These are phyloP conservation scores for Tenualosa ilisha DNA, from an alignment of 2,797 vertebrate species.

Conservation along the genomic window DNA sequence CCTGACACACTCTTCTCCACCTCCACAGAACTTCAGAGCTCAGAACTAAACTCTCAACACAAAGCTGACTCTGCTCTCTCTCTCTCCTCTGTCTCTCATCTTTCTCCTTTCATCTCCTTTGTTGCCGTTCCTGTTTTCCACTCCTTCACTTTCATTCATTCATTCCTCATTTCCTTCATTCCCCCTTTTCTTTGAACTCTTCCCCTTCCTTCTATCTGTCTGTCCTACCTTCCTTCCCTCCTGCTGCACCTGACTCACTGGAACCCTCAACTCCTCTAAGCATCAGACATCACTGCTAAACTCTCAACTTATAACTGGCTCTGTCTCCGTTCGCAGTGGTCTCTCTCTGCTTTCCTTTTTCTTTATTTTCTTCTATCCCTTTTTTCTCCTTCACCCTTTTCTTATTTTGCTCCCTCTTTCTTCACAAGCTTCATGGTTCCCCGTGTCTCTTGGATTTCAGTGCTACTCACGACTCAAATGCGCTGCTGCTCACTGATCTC, in stretches of 20 bases:
- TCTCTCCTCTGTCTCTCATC: background rate
- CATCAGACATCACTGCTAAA: background rate
- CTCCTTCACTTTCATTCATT: background rate
- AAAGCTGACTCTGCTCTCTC: background rate
- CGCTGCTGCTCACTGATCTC: no score
- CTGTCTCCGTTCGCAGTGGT: background rate
- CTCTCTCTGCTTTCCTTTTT: background rate
- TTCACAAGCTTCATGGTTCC: background rate
- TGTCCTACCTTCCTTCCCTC: background rate
- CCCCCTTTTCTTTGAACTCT: background rate
- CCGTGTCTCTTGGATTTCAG: background rate
- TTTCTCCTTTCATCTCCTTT: background rate
- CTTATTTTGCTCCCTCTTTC: background rate
- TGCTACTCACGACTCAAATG: background rate
- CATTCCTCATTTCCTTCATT: background rate
- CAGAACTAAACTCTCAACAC: background rate
- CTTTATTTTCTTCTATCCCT: background rate
- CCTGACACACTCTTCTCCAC: background rate
- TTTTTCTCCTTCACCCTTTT: background rate
- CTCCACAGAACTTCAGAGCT: conserved; percentile 4
- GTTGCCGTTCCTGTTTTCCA: background rate
- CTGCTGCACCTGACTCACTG: background rate
- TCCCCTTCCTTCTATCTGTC: background rate
- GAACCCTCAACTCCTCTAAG: background rate
- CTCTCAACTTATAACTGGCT: background rate